Percentiles rank a stretch among this genome's conserved stretches.
phyloP scores from a whole-genome alignment of 2,797 vertebrate genomes.

The Aselliscus stoliczkanus region DNA sequence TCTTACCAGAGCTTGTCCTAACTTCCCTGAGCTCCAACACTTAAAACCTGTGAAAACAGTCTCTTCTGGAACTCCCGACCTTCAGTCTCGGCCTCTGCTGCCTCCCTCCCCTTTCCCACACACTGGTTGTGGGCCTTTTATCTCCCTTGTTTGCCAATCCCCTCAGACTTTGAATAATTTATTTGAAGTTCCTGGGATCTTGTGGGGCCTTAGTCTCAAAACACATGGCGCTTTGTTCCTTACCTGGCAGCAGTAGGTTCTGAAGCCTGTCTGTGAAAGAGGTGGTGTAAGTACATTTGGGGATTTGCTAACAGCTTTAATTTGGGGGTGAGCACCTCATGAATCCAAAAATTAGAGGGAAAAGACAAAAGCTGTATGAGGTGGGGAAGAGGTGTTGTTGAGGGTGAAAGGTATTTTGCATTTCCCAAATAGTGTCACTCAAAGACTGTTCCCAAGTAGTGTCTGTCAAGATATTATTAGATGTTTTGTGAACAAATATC shows the following conservation, averaged over 20 bases:
- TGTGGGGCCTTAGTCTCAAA: slow-evolving; percentile 18
- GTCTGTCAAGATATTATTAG: background rate
- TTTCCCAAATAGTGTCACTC: background rate
- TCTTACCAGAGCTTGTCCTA: slow-evolving; percentile 5
- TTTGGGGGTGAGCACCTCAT: background rate
- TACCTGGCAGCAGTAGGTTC: background rate
- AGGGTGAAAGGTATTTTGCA: background rate
- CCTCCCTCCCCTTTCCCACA: slow-evolving; percentile 33
- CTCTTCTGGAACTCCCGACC: slow-evolving; percentile 8
- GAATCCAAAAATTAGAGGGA: background rate
- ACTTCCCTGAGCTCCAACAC: background rate
- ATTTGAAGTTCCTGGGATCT: slow-evolving; percentile 70
- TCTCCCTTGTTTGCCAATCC: slow-evolving; percentile 66
- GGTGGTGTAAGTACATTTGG: background rate
- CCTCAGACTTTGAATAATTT: slow-evolving; percentile 70
- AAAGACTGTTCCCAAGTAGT: background rate
- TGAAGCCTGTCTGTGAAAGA: slow-evolving; percentile 3
- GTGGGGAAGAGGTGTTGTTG: background rate
- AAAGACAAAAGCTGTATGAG: background rate
- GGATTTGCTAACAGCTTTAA: slow-evolving; percentile 8
- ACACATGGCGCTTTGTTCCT: slow-evolving; percentile 41
- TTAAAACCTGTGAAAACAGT: slow-evolving; percentile 52
- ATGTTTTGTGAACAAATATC: background rate
- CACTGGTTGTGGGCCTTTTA: slow-evolving; percentile 61
- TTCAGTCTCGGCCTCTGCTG: background rate